Evolutionary conservation across 2,888 invertebrate genomes (phyloP).

Genomic region (Xestia ashworthii): DNA sequence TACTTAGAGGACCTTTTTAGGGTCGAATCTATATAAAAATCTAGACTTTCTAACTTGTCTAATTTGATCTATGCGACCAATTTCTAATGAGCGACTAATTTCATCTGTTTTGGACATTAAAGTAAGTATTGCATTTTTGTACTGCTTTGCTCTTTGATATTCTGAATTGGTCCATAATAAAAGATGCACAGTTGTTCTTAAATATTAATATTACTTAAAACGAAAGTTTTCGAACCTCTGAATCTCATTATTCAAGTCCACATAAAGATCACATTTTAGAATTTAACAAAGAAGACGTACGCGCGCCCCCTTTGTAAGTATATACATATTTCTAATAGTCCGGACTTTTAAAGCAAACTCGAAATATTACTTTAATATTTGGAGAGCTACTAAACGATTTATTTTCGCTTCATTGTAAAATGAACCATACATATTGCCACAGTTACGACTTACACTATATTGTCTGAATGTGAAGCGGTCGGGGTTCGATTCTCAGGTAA

Average conservation of each 20-base stretch:
- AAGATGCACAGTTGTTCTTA: not conserved
- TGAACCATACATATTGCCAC: constrained; percentile 15
- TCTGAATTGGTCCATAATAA: not conserved
- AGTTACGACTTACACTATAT: constrained; percentile 10
- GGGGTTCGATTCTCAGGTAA: constrained; percentile 20
- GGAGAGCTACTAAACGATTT: not conserved
- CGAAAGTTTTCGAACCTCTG: not conserved
- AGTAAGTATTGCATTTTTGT: not conserved
- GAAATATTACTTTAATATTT: not conserved
- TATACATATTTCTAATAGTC: constrained; percentile 20
- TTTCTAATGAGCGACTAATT: not conserved
- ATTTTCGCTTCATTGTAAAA: not conserved
- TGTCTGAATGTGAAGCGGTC: constrained; percentile 15
- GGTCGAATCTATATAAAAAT: not conserved
- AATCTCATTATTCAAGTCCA: not conserved
- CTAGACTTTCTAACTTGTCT: not conserved
- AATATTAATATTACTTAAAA: not conserved
- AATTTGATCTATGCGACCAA: not conserved
- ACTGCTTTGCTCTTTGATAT: not conserved
- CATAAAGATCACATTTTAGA: not conserved
- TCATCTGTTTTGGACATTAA: not conserved
- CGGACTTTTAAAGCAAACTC: constrained; percentile 31
- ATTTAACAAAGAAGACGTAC: not conserved
- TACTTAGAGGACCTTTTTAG: not conserved
- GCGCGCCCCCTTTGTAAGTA: not conserved